Evolutionary conservation across 2,113 vertebrate genomes (phyloP), one percentile per base, ranked within the genome.

Genomic region (Micronycteris hirsuta): DNA sequence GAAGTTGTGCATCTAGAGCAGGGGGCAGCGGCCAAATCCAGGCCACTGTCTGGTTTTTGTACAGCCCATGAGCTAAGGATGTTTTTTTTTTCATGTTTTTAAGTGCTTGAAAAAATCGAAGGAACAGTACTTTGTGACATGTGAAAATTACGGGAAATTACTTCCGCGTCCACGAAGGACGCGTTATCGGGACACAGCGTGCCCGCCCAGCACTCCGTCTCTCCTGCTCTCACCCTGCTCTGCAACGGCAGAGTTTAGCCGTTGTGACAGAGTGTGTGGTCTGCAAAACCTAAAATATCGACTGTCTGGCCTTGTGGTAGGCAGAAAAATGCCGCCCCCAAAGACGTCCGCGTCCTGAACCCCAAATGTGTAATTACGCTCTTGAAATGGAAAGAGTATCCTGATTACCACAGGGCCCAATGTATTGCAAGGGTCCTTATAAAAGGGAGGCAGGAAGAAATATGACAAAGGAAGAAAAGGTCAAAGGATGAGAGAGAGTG

Each of bases 161-260:
- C 43, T 63, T 52, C 87, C 13, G 14, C 17, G 45, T 13, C 54
- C 31, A 1, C 36, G 65, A 54, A 43, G 31, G 26, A 56, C 38
- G 47, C 52, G 43, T 73, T 17, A 49, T 0, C 36, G 41, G 41
- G 33, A 92, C 13, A 4, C 13, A 4, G 19, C 26, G 14, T 0
- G 1, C 31, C 38, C 70, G 14, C 15, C 68, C 31, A 7, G 67
- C 38, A 54, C 20, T 3, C 14, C 20, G 54, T 67, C 61, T 16
- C 4, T 1, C 24, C 52, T 4, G 3, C 67, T 17, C 45, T 70
- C 38, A 10, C 12, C 4, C 71, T 31, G 10, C 6, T 3, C 71
- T 24, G 24, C 4, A 7, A 38, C 0, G 0, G 74, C 19, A 52
- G 45, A 52, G 38, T 0, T 63, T 4, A 65, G 31, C 43, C 24